phyloP scores from a whole-genome alignment of 2,113 vertebrate genomes.

The Corythornis madagascariensis region DNA sequence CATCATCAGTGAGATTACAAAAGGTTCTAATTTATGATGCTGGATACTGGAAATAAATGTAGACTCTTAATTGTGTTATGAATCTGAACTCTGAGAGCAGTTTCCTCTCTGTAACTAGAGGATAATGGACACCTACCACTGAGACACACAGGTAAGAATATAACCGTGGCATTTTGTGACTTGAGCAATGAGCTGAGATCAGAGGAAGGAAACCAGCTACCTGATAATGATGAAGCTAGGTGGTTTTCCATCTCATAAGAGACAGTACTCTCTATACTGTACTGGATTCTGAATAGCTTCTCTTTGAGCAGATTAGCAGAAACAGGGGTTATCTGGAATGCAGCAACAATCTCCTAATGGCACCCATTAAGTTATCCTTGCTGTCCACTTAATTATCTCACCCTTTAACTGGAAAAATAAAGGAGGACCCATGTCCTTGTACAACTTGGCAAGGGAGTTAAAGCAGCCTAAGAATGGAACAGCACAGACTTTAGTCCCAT shows the following conservation, averaged over 20 bases:
- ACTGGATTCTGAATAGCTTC: not conserved
- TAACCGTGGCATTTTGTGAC: not conserved
- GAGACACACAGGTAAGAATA: not conserved
- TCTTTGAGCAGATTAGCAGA: not conserved
- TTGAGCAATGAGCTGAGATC: not conserved
- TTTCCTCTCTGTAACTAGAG: not conserved
- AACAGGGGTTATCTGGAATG: not conserved
- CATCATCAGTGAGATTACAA: not conserved
- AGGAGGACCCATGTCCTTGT: not conserved
- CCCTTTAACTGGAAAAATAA: not conserved
- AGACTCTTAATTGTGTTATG: not conserved
- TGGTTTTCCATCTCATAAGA: not conserved
- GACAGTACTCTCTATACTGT: not conserved
- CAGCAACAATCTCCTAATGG: not conserved
- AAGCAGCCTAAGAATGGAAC: not conserved
- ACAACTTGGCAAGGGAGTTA: not conserved
- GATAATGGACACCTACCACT: not conserved
- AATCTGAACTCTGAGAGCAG: not conserved
- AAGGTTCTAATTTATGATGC: not conserved
- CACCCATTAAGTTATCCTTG: not conserved
- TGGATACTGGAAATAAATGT: not conserved
- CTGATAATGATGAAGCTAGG: accelerated
- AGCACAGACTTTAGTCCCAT: not conserved
- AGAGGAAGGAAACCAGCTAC: not conserved
- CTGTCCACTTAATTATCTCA: not conserved